Conservation (phyloP, 2,888 invertebrate species). For the Argyra leucocephala region DNA sequence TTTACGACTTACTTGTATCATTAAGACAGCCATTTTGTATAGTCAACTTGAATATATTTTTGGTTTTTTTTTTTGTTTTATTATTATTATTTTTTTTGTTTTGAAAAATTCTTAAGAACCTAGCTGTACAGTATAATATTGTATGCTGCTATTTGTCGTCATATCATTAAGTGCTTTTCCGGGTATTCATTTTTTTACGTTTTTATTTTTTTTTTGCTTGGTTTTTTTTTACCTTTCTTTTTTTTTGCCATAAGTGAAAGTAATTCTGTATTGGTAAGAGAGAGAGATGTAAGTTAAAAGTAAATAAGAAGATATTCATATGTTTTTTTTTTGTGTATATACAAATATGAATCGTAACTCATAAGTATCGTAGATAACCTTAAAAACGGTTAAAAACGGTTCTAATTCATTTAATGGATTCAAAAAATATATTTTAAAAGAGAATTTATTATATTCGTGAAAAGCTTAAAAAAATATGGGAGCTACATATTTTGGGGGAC, state of each 20-base stretch:
- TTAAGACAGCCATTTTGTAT: neutral
- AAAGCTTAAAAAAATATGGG: too few relatives aligned
- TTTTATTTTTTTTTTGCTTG: too few relatives aligned
- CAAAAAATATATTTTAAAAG: neutral
- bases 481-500: too few relatives aligned
- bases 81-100: neutral
- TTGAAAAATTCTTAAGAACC: neutral
- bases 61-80: neutral
- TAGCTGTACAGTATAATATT: neutral
- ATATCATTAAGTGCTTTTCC: neutral
- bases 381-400: neutral
- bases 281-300: too few relatives aligned
- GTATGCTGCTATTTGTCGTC: neutral
- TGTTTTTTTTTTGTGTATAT: too few relatives aligned
- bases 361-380: neutral
- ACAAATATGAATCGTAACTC: neutral
- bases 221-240: too few relatives aligned
- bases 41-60: neutral
- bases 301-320: too few relatives aligned
- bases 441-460: too few relatives aligned
- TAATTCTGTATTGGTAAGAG: too few relatives aligned
- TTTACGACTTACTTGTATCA: neutral
- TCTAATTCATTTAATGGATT: constrained; percentile 6
- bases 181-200: too few relatives aligned
- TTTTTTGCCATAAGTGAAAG: too few relatives aligned